Percentiles rank a stretch among this genome's conserved stretches.
Conservation (phyloP, 2,888 invertebrate genomes). For the Teleogryllus oceanicus region DNA sequence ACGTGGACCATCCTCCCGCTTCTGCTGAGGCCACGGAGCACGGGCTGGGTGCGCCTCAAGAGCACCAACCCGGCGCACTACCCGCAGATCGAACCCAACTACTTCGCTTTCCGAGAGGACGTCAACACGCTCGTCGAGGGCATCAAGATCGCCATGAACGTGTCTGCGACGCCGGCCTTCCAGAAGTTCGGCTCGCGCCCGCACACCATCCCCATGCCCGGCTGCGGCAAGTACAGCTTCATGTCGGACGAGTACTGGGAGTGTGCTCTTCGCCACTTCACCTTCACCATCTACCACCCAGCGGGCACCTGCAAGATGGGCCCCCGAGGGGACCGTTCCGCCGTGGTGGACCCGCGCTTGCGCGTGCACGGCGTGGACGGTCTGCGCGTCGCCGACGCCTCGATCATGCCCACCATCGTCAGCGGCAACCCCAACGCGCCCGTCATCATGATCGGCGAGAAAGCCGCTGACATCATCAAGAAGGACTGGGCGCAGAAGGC, state of each 20-base stretch:
- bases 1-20: slow-evolving; percentile 82
- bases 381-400: slow-evolving; percentile 76
- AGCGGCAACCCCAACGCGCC: slow-evolving; percentile 90
- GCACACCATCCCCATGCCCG: slow-evolving; percentile 76
- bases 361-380: slow-evolving; percentile 73
- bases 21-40: slow-evolving; percentile 78
- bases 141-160: slow-evolving; percentile 45
- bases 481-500: slow-evolving; percentile 64
- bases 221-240: slow-evolving; percentile 67
- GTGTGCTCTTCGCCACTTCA: slow-evolving; percentile 77
- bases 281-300: slow-evolving; percentile 79
- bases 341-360: slow-evolving; percentile 75
- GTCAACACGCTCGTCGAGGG: slow-evolving; percentile 68
- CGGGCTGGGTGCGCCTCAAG: slow-evolving; percentile 79
- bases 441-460: slow-evolving; percentile 86
- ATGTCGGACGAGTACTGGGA: slow-evolving; percentile 84
- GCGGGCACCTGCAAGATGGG: slow-evolving; percentile 86
- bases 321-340: slow-evolving; percentile 66
- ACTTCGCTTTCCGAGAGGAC: slow-evolving; percentile 82
- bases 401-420: slow-evolving; percentile 83
- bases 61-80: slow-evolving; percentile 76
- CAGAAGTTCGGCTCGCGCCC: slow-evolving; percentile 76
- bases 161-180: slow-evolving; percentile 76
- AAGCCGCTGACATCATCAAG: slow-evolving; percentile 84
- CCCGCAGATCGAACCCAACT: slow-evolving; percentile 88